phyloP scores from a whole-genome alignment of 2,113 vertebrate genomes.

The Malurus elegans region DNA sequence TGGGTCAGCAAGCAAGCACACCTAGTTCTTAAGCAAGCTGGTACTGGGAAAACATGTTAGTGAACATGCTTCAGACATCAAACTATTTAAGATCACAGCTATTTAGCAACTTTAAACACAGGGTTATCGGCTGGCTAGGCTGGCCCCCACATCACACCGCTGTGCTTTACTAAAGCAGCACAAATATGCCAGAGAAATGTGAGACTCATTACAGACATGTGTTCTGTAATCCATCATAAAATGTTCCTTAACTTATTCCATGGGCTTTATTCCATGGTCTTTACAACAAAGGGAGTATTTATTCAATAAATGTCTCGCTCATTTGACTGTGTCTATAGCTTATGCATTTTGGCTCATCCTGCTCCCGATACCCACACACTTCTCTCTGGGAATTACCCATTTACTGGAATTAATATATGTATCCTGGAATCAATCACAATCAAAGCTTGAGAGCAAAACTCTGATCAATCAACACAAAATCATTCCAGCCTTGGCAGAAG shows the following conservation, averaged over 20 bases:
- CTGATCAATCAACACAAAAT: conserved; percentile 1
- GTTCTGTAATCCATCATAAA: background rate
- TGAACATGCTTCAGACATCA: background rate
- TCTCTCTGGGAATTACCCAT: background rate
- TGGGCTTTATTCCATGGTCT: background rate
- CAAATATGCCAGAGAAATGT: rapidly evolving
- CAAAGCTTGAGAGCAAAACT: conserved; percentile 7
- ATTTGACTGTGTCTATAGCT: background rate
- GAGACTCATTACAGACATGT: rapidly evolving
- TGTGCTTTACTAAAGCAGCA: background rate
- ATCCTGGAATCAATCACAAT: background rate
- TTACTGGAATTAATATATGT: background rate
- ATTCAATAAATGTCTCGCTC: background rate
- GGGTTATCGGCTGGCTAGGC: background rate
- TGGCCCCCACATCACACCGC: background rate
- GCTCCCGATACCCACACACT: background rate
- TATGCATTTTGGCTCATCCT: background rate
- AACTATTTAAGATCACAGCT: background rate
- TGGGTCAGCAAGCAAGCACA: background rate
- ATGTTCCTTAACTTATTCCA: background rate
- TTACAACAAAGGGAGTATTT: background rate
- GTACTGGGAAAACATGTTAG: background rate
- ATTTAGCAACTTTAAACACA: background rate
- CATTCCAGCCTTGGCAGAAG: conserved; percentile 19
- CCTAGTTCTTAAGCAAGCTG: background rate